Conservation (phyloP, 1,140 invertebrate genomes). For the Drosophila pseudoobscura region DNA sequence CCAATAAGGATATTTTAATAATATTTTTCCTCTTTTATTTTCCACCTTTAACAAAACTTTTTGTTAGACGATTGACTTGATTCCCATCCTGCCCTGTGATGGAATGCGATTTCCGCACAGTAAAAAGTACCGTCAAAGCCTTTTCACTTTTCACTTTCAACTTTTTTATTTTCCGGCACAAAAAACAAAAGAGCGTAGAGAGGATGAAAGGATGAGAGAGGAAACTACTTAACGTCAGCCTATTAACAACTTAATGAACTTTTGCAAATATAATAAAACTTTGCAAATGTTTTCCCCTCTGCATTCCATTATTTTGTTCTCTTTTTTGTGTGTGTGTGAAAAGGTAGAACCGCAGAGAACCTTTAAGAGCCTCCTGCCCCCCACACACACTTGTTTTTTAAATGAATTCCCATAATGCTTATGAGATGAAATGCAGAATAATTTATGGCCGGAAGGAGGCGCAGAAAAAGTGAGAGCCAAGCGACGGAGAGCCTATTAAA, state of each 20-base stretch:
- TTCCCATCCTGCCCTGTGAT: too few species aligned
- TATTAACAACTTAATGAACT: conserved; percentile 60
- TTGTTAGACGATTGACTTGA: too few species aligned
- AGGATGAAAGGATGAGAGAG: not conserved
- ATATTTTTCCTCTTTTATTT: too few species aligned
- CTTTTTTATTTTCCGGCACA: not conserved
- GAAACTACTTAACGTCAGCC: conserved; percentile 47
- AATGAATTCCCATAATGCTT: conserved; percentile 41
- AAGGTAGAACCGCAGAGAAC: conserved; percentile 28
- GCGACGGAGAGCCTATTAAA: conserved; percentile 25
- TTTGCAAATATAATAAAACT: conserved; percentile 27
- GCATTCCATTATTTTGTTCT: too few species aligned
- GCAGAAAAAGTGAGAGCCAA: not conserved
- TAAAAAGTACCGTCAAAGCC: not conserved
- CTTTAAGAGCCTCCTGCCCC: conserved; percentile 16
- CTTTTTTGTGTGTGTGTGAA: conserved; percentile 18
- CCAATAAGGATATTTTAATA: too few species aligned
- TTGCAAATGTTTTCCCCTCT: conserved; percentile 11
- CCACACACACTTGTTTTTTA: conserved; percentile 4
- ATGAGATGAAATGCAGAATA: conserved; percentile 38
- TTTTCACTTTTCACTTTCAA: not conserved
- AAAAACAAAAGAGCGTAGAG: not conserved
- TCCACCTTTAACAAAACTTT: too few species aligned
- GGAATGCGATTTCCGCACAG: too few species aligned
- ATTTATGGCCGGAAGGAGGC: not conserved